These are phyloP conservation scores for Lagocephalus sceleratus DNA, from an alignment of 2,797 vertebrate species.

Conservation along the genomic window DNA sequence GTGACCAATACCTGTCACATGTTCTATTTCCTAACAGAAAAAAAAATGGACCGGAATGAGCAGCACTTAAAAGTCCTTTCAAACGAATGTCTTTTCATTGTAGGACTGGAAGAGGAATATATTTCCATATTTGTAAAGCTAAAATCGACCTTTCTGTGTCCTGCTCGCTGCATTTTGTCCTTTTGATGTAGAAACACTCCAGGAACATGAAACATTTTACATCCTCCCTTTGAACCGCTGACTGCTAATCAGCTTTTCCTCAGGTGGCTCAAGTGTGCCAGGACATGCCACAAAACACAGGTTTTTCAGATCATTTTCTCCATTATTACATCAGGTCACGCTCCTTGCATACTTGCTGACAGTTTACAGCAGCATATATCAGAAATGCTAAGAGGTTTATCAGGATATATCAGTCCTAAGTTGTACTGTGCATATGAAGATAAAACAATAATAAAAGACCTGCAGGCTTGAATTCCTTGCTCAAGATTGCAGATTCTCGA, in stretches of 20 bases:
- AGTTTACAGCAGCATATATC: no score
- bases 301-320: no score
- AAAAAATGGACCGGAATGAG: no score
- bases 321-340: no score
- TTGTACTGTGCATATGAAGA: no score
- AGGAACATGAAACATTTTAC: slow-evolving; percentile 49
- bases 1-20: no score
- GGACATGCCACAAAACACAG: no score
- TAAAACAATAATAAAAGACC: slow-evolving; percentile 36
- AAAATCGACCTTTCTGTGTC: slow-evolving; percentile 14
- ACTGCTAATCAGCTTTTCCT: slow-evolving; percentile 1
- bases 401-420: no score
- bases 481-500: slow-evolving; percentile 50
- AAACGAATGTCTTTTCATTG: background rate
- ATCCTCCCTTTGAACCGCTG: slow-evolving; percentile 59
- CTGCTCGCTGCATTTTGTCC: slow-evolving; percentile 21
- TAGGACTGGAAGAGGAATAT: slow-evolving; percentile 2
- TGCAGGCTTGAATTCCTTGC: slow-evolving; percentile 8
- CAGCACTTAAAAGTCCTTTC: background rate
- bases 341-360: no score
- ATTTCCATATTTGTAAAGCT: slow-evolving; percentile 35
- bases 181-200: slow-evolving; percentile 59
- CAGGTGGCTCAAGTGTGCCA: background rate
- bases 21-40: no score
- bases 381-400: no score